Percentiles rank a stretch among this genome's conserved stretches.
Evolutionary conservation across 2,113 vertebrate species (phyloP).

Genomic region (Gopherus flavomarginatus): DNA sequence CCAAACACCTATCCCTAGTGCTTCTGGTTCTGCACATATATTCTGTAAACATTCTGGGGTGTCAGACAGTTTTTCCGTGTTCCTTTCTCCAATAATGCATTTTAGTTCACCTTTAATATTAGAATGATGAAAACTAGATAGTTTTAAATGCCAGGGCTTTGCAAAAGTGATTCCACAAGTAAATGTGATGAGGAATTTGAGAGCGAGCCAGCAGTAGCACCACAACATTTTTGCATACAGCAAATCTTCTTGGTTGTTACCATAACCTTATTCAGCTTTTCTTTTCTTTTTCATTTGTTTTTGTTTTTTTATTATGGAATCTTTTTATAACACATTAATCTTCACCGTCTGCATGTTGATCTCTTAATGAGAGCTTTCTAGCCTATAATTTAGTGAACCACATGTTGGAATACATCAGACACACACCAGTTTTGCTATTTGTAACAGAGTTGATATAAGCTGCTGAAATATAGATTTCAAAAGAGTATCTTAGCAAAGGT

Average conservation of each 20-base stretch:
- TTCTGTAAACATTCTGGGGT: neutral
- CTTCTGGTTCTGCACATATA: neutral
- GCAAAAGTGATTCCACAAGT: neutral
- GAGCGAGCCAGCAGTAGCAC: neutral
- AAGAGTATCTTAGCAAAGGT: constrained; percentile 21
- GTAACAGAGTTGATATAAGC: neutral
- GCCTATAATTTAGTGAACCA: constrained; percentile 11
- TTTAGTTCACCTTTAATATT: constrained; percentile 41
- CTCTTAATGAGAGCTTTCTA: constrained; percentile 9
- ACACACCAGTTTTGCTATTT: neutral
- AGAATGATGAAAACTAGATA: neutral
- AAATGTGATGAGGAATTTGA: neutral
- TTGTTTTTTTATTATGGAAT: neutral
- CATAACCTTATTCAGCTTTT: neutral
- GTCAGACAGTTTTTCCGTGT: neutral
- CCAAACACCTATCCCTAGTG: neutral
- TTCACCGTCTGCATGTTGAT: neutral
- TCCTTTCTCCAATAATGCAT: constrained; percentile 42
- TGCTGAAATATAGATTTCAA: neutral
- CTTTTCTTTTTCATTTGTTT: neutral
- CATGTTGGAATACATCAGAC: neutral
- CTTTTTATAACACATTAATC: neutral
- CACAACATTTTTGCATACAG: neutral
- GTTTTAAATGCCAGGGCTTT: neutral
- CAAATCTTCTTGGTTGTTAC: neutral